A percentile compares a stretch with the other conserved stretches of the same genome.
These are phyloP conservation scores for Lepidocyrtoides sp. DNA, from an alignment of 2,888 invertebrate genomes.

Conservation along the genomic window DNA sequence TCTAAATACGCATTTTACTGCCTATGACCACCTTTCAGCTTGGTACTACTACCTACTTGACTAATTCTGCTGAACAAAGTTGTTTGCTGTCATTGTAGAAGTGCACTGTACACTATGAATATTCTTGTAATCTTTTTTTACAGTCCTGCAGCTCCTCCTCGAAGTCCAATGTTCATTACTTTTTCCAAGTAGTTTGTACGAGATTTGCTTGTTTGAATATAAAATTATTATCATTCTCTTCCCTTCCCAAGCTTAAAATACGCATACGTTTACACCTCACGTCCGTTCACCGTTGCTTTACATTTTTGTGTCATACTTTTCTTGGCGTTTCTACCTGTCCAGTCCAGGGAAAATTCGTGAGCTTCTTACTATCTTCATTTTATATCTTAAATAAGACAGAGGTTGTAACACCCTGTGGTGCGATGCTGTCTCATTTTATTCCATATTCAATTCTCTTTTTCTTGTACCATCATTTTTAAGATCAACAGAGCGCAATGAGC, in stretches of 20 bases:
- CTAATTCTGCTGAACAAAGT: slow-evolving; percentile 10
- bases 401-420: slow-evolving; percentile 76
- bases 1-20: neutral
- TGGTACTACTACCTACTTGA: neutral
- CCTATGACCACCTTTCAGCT: neutral
- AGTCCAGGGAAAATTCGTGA: slow-evolving; percentile 22
- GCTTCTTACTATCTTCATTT: slow-evolving; percentile 66
- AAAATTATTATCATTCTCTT: slow-evolving; percentile 49
- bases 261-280: neutral
- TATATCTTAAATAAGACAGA: slow-evolving; percentile 66
- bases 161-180: neutral
- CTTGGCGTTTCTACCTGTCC: neutral
- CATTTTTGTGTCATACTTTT: slow-evolving; percentile 17
- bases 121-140: neutral
- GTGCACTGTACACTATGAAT: slow-evolving; percentile 38
- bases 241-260: neutral
- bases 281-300: neutral
- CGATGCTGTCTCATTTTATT: slow-evolving; percentile 70
- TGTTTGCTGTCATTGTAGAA: slow-evolving; percentile 17
- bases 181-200: neutral
- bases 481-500: neutral
- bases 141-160: slow-evolving; percentile 25
- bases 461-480: neutral
- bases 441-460: slow-evolving; percentile 40
- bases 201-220: slow-evolving; percentile 19